Base-by-base conservation (phyloP, 2,113 vertebrate species). In the Laticauda colubrina region DNA sequence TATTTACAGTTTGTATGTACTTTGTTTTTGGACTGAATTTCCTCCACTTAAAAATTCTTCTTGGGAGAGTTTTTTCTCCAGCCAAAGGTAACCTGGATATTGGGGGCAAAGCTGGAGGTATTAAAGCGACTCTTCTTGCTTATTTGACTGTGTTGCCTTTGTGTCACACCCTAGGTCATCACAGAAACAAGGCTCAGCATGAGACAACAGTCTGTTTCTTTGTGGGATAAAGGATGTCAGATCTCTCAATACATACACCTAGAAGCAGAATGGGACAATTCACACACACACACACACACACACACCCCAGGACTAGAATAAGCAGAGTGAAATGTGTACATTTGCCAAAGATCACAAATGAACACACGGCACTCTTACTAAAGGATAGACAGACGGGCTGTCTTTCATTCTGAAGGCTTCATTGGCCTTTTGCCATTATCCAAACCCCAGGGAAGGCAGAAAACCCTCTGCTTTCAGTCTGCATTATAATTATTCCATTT, bases 381-480 rank as follows among this genome's bases (percentile, higher is more conserved):
- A 93, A 8, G 0, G 0, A 57, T 45, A 53, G 93, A 39, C 75
- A 93, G 75, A 69, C 5, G n/a, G 87, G 92, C 90, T 57, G 12
- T 3, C 34, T 88, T 18, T 93, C 23, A n/a, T 29, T 94, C 90
- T 53, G 90, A 87, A 85, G 86, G 64, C 4, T 91, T 91, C 69
- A 64, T 55, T 93, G 56, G 45, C 87, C 45, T 91, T 90, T 39
- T 90, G 59, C 88, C 43, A 93, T 93, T 29, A 91, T 34, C 6
- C 2, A 93, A 88, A 56, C 24, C 56, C 61, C 56, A 43, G 59
- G 51, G 89, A 93, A 91, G 56, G 45, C 24, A 92, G 89, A 48
- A 92, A 89, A 4, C 26, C 64, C 24, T 94, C 87, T 87, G 75
- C 4, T 87, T 93, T 92, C 45, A 43, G 88, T 26, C 24, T 91